Evolutionary conservation across 2,113 vertebrate genomes (phyloP), one percentile per base, ranked within the genome.

Genomic region (Anas platyrhynchos): DNA sequence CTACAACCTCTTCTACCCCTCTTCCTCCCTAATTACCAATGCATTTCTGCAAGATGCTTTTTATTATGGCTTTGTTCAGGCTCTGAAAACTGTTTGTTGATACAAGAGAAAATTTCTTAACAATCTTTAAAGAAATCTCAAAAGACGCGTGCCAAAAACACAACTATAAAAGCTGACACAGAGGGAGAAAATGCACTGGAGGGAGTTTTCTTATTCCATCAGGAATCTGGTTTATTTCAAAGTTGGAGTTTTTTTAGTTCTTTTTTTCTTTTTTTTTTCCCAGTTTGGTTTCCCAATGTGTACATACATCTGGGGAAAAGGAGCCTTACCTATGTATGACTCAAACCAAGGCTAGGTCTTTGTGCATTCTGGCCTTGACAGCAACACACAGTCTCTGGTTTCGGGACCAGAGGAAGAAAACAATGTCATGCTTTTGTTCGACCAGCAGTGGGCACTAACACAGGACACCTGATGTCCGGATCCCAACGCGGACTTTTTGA

Each of bases 41-140:
- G 71, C 62, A 96, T 93, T 88, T 92, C 61, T 93, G 80, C 36
- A 97, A 96, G 92, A 97, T 86, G 89, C 80, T 95, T 98, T 96
- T 95, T 89, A 96, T 96, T 96, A 94, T 72, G 91, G 83, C 44
- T 72, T 94, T 90, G 54, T 85, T 96, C 20, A 29, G 91, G 74
- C 67, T 84, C 84, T 87, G 85, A 93, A 86, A 91, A 92, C 34
- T 89, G 80, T 86, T 97, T 94, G 90, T 95, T 97, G 91, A 97
- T 95, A 91, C 85, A 94, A 80, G 86, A 97, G 75, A 97, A 97
- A 90, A 68, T 77, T 97, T 97, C 92, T 93, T 96, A 94, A 76
- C 59, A 76, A 94, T 94, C 94, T 83, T 93, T 92, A 89, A 92
- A 94, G 81, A 91, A 92, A 94, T 94, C 88, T 96, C 55, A 62